Percentiles rank a stretch among this genome's conserved stretches.
Evolutionary conservation across 2,888 invertebrate species (phyloP).

Genomic region (Sisyra nigra): DNA sequence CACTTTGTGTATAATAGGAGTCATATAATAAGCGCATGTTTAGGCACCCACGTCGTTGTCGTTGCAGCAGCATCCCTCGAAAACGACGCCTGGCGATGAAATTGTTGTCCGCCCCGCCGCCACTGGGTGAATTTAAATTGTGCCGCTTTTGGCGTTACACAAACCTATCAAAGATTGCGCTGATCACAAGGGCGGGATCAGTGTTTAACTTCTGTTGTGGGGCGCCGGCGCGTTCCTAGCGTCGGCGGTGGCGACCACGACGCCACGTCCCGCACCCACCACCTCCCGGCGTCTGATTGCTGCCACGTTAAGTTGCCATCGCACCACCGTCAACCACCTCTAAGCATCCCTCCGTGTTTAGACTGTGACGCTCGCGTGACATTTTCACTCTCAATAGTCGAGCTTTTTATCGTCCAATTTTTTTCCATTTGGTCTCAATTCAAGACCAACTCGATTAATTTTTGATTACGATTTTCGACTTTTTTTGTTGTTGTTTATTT

Average conservation of each 20-base stretch:
- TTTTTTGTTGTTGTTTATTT: not conserved
- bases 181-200: conserved; percentile 24
- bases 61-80: too few species aligned
- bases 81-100: too few species aligned
- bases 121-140: too few species aligned
- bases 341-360: not conserved
- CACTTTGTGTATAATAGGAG: too few species aligned
- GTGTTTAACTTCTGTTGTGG: conserved; percentile 27
- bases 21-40: too few species aligned
- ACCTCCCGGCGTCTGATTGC: conserved; percentile 1
- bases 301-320: conserved; percentile 3
- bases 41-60: too few species aligned
- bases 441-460: not conserved
- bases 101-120: too few species aligned
- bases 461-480: too few species aligned
- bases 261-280: not conserved
- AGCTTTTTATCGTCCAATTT: not conserved
- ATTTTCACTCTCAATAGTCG: not conserved
- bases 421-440: not conserved
- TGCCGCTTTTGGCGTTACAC: conserved; percentile 11
- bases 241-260: conserved; percentile 14
- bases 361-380: not conserved
- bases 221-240: conserved; percentile 19
- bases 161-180: conserved; percentile 8
- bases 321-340: conserved; percentile 2